Conservation (phyloP, 2,888 invertebrate genomes). For the Scrobipalpa atriplicella region DNA sequence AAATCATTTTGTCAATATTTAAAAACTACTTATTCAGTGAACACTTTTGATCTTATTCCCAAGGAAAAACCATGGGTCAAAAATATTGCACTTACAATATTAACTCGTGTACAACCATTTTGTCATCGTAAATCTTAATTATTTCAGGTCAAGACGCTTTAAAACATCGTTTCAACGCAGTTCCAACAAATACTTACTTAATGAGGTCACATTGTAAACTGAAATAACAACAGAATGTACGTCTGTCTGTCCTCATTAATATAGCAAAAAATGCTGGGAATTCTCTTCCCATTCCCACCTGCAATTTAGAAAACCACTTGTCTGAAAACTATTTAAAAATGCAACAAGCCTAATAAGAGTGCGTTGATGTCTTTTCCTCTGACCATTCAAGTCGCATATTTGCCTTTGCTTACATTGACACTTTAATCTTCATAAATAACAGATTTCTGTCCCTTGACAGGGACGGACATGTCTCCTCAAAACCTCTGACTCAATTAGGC, state of each 20-base stretch:
- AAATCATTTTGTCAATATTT: too few species aligned
- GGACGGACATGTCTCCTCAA: neutral
- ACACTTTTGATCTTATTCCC: too few species aligned
- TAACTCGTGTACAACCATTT: too few species aligned
- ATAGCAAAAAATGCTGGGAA: neutral
- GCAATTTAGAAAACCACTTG: neutral
- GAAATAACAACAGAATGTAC: too few species aligned
- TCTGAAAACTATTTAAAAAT: neutral
- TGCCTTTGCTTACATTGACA: conserved; percentile 7
- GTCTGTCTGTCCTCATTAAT: neutral
- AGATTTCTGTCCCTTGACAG: conserved; percentile 6
- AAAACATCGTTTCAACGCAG: too few species aligned
- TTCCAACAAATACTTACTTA: too few species aligned
- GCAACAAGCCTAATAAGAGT: neutral
- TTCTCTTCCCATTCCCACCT: neutral
- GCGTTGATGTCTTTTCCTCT: neutral
- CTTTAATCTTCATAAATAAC: conserved; percentile 19
- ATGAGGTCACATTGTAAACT: too few species aligned
- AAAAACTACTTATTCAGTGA: too few species aligned
- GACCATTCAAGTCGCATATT: neutral
- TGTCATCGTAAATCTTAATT: too few species aligned
- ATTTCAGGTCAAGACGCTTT: too few species aligned
- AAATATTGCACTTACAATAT: too few species aligned
- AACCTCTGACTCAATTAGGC: conserved; percentile 23
- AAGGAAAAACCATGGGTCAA: too few species aligned